Evolutionary conservation across 2,888 invertebrate species (phyloP).

Genomic region (Dyspetes luteomarginatus): DNA sequence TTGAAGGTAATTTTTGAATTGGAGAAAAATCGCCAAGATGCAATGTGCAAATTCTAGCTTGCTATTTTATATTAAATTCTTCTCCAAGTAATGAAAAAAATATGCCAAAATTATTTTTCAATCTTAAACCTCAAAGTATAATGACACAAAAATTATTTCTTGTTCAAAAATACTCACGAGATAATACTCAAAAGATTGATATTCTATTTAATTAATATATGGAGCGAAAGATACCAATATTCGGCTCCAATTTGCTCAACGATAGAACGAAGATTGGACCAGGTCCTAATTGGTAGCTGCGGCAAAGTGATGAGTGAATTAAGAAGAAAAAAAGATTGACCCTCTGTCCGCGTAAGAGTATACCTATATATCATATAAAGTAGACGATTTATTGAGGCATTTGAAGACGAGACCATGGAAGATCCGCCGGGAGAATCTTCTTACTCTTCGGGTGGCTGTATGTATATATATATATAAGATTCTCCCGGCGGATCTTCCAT

Average conservation of each 20-base stretch:
- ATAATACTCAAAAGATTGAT: background rate
- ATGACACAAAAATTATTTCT: too few relatives aligned
- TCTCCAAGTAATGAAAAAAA: background rate
- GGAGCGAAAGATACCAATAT: background rate
- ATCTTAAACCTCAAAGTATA: too few relatives aligned
- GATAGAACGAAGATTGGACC: constrained; percentile 39
- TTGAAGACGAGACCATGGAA: constrained; percentile 43
- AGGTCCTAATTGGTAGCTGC: constrained; percentile 49
- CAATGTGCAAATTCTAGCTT: too few relatives aligned
- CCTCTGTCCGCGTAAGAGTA: background rate
- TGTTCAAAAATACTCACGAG: background rate
- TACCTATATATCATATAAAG: constrained; percentile 30
- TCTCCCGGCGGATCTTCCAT: too few relatives aligned
- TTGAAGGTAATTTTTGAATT: too few relatives aligned
- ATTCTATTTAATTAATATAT: background rate
- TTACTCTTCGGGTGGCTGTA: constrained; percentile 6
- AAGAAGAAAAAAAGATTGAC: constrained; percentile 18
- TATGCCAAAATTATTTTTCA: too few relatives aligned
- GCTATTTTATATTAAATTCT: too few relatives aligned
- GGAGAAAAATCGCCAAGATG: too few relatives aligned
- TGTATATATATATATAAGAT: background rate
- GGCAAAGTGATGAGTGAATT: constrained; percentile 16
- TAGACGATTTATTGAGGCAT: constrained; percentile 52
- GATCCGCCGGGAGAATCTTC: constrained; percentile 25
- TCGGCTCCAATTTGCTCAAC: constrained; percentile 21